A percentile compares a stretch with the other conserved stretches of the same genome.
Evolutionary conservation across 1,140 invertebrate genomes (phyloP).

Genomic region (Brachionus angularis): DNA sequence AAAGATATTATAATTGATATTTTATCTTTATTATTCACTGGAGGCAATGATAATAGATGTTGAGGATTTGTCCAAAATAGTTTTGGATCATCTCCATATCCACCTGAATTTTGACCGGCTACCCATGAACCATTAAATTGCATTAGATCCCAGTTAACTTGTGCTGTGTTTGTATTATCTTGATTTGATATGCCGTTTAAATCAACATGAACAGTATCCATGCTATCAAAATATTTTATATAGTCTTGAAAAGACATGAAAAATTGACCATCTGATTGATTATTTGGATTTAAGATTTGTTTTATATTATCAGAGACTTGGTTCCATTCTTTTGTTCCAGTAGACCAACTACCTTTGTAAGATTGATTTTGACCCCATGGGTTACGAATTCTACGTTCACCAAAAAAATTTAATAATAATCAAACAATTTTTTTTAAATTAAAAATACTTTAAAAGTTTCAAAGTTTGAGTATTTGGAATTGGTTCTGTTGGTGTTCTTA

Average conservation of each 20-base stretch:
- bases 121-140: constrained; percentile 10
- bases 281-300: constrained; percentile 26
- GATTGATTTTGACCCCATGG: constrained; percentile 63
- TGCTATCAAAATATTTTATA: not conserved
- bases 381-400: constrained; percentile 58
- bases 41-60: not conserved
- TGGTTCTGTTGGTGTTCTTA: not conserved
- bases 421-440: not conserved
- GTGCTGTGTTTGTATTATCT: not conserved
- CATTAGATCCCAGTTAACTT: not conserved
- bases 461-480: not conserved
- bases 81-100: not conserved
- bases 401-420: constrained; percentile 54
- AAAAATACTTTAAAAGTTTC: constrained; percentile 47
- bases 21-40: not conserved
- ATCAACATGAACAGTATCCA: constrained; percentile 34
- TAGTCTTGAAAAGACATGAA: constrained; percentile 60
- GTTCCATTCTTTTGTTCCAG: constrained; percentile 65
- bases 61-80: constrained; percentile 30
- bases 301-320: constrained; percentile 54
- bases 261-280: constrained; percentile 59
- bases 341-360: constrained; percentile 63
- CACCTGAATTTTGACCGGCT: constrained; percentile 29
- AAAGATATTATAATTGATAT: constrained; percentile 13
- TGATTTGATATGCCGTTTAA: constrained; percentile 60